phyloP scores from a whole-genome alignment of 92 coral and sea anemone genomes.

The Porites cylindrica region DNA sequence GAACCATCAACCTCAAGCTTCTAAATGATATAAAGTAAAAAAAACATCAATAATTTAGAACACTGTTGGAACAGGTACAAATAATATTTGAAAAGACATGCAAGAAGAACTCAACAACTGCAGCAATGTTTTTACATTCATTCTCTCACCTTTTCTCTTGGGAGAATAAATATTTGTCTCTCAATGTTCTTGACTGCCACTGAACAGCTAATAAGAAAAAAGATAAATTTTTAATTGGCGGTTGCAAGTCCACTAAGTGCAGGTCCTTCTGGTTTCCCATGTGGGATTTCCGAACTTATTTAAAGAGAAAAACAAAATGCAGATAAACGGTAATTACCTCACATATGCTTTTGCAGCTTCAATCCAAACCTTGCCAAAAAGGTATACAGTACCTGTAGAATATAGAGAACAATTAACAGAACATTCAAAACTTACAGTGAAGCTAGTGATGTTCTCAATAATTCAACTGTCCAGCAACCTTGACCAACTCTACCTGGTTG shows the following conservation, averaged over 20 bases:
- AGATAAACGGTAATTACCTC: slow-evolving; percentile 57
- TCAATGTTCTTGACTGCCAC: slow-evolving; percentile 95
- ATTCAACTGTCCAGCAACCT: not conserved
- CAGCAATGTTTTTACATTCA: no score
- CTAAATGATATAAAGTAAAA: slow-evolving; percentile 24
- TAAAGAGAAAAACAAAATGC: not conserved
- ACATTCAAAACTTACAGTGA: not conserved
- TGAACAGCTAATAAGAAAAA: slow-evolving; percentile 70
- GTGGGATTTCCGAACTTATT: not conserved
- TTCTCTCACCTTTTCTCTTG: slow-evolving; percentile 22
- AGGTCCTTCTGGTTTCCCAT: not conserved
- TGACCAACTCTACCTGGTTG: slow-evolving; percentile 82
- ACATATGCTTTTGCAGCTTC: slow-evolving; percentile 89
- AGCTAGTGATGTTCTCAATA: no score
- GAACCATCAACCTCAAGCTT: slow-evolving; percentile 73
- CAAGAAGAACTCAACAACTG: no score
- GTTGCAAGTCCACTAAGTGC: not conserved
- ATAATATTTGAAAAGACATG: no score
- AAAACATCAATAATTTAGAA: not conserved
- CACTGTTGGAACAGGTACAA: no score
- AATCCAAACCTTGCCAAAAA: slow-evolving; percentile 98
- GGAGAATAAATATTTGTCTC: slow-evolving; percentile 87
- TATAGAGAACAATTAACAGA: no score
- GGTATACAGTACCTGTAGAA: slow-evolving; percentile 85
- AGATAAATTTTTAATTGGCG: no score